Conservation (phyloP, 2,113 vertebrate genomes). For the Leiothrix lutea region DNA sequence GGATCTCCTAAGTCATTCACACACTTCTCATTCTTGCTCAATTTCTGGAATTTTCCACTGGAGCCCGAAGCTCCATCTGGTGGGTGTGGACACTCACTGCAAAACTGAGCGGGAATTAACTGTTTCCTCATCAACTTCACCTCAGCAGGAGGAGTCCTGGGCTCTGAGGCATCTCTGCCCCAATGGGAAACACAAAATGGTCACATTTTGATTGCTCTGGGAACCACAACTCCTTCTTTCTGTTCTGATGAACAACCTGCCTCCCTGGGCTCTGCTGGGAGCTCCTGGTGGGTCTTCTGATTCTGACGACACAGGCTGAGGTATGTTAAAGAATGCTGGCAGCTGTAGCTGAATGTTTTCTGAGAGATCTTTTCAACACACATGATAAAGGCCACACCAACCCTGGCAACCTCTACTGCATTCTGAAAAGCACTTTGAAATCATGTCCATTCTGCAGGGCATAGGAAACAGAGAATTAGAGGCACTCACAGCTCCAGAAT, state of each 20-base stretch:
- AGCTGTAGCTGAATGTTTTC: background rate
- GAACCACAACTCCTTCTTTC: background rate
- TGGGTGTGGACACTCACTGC: slow-evolving; percentile 66
- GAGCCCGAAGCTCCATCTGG: slow-evolving; percentile 68
- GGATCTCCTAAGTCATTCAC: slow-evolving; percentile 40
- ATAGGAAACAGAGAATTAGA: background rate
- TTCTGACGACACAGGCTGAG: background rate
- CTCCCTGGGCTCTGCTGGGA: background rate
- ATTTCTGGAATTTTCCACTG: slow-evolving; percentile 75
- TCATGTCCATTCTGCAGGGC: background rate
- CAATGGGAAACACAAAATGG: background rate
- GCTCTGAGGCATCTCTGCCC: background rate
- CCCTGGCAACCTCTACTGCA: background rate
- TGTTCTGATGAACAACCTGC: background rate
- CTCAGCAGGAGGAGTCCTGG: background rate
- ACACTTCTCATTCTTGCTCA: slow-evolving; percentile 60
- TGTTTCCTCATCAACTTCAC: slow-evolving; percentile 35
- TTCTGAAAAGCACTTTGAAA: background rate
- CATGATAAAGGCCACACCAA: background rate
- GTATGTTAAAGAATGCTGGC: background rate
- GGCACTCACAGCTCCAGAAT: background rate
- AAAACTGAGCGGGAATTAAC: slow-evolving; percentile 55
- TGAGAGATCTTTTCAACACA: background rate
- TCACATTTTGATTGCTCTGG: background rate
- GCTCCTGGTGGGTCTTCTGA: background rate